phyloP scores from a whole-genome alignment of 2,113 vertebrate species.

The Pseudopodoces humilis region DNA sequence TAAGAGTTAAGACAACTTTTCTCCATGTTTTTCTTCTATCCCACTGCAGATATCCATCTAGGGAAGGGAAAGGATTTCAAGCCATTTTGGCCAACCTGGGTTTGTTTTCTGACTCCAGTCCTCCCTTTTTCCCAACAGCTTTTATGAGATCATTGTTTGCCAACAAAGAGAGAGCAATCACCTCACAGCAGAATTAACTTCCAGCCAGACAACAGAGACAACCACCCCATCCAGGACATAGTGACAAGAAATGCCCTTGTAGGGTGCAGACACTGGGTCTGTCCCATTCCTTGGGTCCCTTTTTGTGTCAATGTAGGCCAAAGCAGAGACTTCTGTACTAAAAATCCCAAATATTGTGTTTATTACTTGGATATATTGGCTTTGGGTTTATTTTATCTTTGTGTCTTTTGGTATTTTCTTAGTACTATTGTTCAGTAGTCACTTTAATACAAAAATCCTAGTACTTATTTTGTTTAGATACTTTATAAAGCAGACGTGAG shows the following conservation, averaged over 20 bases:
- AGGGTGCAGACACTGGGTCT: background rate
- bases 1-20: background rate
- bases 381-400: background rate
- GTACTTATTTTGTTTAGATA: background rate
- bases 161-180: background rate
- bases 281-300: background rate
- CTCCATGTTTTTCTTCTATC: background rate
- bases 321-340: background rate
- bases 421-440: background rate
- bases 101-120: background rate
- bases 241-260: background rate
- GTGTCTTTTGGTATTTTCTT: background rate
- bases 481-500: background rate
- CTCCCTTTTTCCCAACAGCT: background rate
- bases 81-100: background rate
- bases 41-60: background rate
- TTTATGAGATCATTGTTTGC: background rate
- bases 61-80: background rate
- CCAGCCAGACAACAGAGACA: background rate
- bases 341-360: background rate
- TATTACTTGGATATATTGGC: background rate
- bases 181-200: background rate
- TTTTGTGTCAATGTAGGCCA: background rate
- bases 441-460: background rate
- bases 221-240: accelerated